phyloP scores from a whole-genome alignment of 2,797 vertebrate species.

The Arctocebus calabarensis region DNA sequence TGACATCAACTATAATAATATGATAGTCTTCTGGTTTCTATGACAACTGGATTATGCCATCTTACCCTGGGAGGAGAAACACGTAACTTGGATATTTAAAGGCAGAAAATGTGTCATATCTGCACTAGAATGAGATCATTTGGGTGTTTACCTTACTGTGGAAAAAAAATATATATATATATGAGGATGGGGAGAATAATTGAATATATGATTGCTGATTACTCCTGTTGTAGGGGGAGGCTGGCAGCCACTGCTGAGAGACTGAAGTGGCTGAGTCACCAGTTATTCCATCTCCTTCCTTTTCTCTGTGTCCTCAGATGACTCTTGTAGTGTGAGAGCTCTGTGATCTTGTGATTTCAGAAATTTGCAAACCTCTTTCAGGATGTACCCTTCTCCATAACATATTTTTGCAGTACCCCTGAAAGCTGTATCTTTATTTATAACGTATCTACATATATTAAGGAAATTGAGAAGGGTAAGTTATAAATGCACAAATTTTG shows the following conservation, averaged over 20 bases:
- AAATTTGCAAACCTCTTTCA: slow-evolving; percentile 19
- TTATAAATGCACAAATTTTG: slow-evolving; percentile 36
- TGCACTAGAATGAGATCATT: not conserved
- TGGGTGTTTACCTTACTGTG: not conserved
- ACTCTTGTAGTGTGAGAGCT: not conserved
- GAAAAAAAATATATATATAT: not conserved
- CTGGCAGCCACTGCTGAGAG: not conserved
- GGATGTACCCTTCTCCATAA: not conserved
- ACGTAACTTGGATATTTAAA: slow-evolving; percentile 45
- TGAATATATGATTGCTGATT: slow-evolving; percentile 22
- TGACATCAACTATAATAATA: not conserved
- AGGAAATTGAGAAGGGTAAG: not conserved
- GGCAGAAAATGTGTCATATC: not conserved
- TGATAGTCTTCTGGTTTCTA: slow-evolving; percentile 61
- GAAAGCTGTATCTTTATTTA: not conserved
- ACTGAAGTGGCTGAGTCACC: slow-evolving; percentile 21
- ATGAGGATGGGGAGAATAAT: not conserved
- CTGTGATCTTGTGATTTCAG: not conserved
- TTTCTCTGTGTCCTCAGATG: slow-evolving; percentile 47
- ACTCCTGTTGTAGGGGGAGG: not conserved
- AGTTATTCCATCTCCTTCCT: slow-evolving; percentile 39
- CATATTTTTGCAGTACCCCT: not conserved
- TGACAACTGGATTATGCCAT: slow-evolving; percentile 40
- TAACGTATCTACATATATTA: not conserved
- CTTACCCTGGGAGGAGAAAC: slow-evolving; percentile 3